Conservation (phyloP, 2,888 invertebrate genomes). For the Trissolcus brochymenae region DNA sequence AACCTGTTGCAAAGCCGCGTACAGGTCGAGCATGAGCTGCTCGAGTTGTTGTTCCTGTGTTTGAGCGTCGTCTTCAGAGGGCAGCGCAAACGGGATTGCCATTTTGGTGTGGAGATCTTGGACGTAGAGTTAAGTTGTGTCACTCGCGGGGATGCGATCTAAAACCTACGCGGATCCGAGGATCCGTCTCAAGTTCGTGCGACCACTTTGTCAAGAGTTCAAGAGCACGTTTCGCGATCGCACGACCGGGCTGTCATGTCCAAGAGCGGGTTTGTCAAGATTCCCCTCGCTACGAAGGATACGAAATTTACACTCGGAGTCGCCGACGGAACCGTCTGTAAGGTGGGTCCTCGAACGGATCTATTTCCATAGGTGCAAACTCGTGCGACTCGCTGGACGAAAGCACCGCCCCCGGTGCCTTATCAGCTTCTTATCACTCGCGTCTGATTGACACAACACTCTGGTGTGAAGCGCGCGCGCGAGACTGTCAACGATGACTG, state of each 20-base stretch:
- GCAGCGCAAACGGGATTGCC: conserved; percentile 73
- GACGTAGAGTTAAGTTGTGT: background rate
- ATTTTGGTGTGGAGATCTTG: conserved; percentile 56
- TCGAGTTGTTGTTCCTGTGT: conserved; percentile 70
- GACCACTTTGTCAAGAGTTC: conserved; percentile 22
- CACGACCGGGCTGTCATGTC: conserved; percentile 19
- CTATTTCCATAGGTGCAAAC: conserved; percentile 70
- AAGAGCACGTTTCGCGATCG: conserved; percentile 16
- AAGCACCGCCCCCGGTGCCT: conserved; percentile 38
- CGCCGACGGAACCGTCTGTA: conserved; percentile 70
- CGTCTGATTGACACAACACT: conserved; percentile 18
- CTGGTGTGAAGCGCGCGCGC: background rate
- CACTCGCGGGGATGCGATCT: conserved; percentile 18
- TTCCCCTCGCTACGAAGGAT: background rate
- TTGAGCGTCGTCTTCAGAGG: conserved; percentile 72
- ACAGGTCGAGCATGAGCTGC: conserved; percentile 73
- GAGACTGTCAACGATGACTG: background rate
- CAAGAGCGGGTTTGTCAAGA: background rate
- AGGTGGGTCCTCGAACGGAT: conserved; percentile 73
- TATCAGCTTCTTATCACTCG: conserved; percentile 21
- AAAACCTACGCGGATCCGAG: conserved; percentile 18
- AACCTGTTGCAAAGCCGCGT: conserved; percentile 73
- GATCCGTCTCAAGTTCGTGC: conserved; percentile 24
- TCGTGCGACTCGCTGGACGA: conserved; percentile 27
- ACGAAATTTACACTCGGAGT: conserved; percentile 41